phyloP scores from a whole-genome alignment of 2,888 invertebrate genomes.

The Strigamia transsilvanica region DNA sequence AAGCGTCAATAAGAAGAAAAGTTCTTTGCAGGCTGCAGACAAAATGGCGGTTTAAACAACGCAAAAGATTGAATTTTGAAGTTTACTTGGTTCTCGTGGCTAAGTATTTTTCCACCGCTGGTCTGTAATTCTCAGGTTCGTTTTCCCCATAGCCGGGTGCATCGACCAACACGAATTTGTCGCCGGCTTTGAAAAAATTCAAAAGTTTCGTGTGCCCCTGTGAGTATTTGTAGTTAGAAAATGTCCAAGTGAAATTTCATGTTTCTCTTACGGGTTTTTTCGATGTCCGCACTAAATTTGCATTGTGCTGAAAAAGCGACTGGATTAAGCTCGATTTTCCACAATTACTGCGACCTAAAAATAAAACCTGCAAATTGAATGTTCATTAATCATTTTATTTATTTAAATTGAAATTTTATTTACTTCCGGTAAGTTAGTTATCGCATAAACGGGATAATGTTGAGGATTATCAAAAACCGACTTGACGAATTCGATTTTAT shows the following conservation, averaged over 20 bases:
- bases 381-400: background rate
- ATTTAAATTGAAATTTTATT: background rate
- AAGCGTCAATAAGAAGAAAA: slow-evolving; percentile 57
- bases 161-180: slow-evolving; percentile 61
- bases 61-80: background rate
- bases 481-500: background rate
- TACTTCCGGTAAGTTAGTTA: background rate
- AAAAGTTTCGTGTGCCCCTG: slow-evolving; percentile 62
- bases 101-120: slow-evolving; percentile 62
- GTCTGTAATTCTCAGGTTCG: slow-evolving; percentile 62
- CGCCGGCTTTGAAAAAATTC: slow-evolving; percentile 61
- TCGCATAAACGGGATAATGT: background rate
- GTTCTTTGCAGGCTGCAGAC: slow-evolving; percentile 56
- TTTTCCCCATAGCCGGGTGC: slow-evolving; percentile 64
- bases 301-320: slow-evolving; percentile 59
- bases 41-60: background rate
- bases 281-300: slow-evolving; percentile 59
- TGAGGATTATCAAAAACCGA: slow-evolving; percentile 4
- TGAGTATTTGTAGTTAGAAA: too few relatives aligned
- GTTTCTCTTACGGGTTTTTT: slow-evolving; percentile 61
- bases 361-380: slow-evolving; percentile 60
- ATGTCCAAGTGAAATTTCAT: too few relatives aligned
- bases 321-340: slow-evolving; percentile 63
- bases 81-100: slow-evolving; percentile 60
- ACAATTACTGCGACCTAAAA: slow-evolving; percentile 63